Base-by-base conservation (phyloP, 2,888 invertebrate genomes). In the Apodemia zela region DNA sequence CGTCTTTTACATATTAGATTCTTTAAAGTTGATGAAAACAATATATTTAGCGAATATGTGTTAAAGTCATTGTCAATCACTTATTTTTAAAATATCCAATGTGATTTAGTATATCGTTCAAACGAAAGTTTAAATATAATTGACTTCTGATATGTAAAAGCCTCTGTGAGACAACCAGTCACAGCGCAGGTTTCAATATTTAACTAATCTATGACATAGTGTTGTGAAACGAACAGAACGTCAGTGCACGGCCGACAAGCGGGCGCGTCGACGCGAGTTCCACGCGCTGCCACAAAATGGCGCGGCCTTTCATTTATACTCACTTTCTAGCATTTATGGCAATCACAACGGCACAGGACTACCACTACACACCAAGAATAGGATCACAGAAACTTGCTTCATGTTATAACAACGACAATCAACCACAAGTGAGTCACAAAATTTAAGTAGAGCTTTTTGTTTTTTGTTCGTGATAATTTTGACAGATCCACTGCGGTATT, bases 221-320 rank as follows among this genome's bases (percentile, higher is more conserved):
- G 84, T 88, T 88, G 87, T 87, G 89, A 88, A 88, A 87, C 81
- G 75, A 71, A 70, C 64, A 69, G 70, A 75, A 79, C 79, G 81
- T 78, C 85, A 89, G 90, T 89, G 84, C 81, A 80, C 80, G 82
- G 78, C 80, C 82, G 84, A 79, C 84, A 78, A 80, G 83, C 82
- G 81, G 77, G 72, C 75, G 83, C 75, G 77, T 70, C 76, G 79
- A 82, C 82, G 84, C 81, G 79, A 76, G 77, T 73, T 72, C 72
- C 71, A 75, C 75, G 79, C 81, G 81, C 80, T 78, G 74, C 69
- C 67, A 73, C 86, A 87, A 84, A 75, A 89, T 89, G 89, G 83
- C 88, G 84, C 82, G 81, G 71, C 72, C 75, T 72, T 73, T 73
- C 68, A 71, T 82, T 67, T 74, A 74, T 67, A 74, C 75, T 75